phyloP scores from a whole-genome alignment of 2,888 invertebrate genomes.

The Tachystola acroxantha region DNA sequence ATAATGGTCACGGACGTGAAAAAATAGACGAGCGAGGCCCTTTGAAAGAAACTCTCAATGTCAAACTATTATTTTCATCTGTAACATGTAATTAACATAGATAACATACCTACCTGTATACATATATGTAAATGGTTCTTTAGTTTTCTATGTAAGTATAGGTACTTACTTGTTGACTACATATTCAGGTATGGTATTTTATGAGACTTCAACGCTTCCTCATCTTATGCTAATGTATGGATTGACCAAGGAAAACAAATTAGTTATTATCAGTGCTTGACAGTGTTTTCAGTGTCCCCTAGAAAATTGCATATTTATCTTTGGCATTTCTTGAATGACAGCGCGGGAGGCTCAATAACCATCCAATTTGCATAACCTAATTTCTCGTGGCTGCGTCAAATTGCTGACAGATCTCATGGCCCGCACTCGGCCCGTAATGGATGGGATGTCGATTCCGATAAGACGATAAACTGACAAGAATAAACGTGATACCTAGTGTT shows the following conservation, averaged over 20 bases:
- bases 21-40: slow-evolving; percentile 2
- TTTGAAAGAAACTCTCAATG: slow-evolving; percentile 3
- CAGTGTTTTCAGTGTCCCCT: slow-evolving; percentile 1
- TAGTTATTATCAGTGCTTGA: not conserved
- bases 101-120: no score
- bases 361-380: slow-evolving; percentile 63
- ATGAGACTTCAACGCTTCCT: no score
- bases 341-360: slow-evolving; percentile 44
- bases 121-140: not conserved
- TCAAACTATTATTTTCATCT: not conserved
- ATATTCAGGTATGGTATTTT: no score
- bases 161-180: no score
- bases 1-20: slow-evolving; percentile 28
- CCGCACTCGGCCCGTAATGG: slow-evolving; percentile 35
- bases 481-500: slow-evolving; percentile 30
- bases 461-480: slow-evolving; percentile 42
- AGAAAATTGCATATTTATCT: slow-evolving; percentile 29
- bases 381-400: slow-evolving; percentile 54
- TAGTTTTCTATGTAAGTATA: no score
- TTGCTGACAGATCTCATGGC: slow-evolving; percentile 49
- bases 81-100: not conserved
- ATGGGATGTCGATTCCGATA: slow-evolving; percentile 45
- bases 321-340: slow-evolving; percentile 42
- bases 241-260: no score
- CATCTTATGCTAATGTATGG: no score